A percentile compares a stretch with the other conserved stretches of the same genome.
phyloP scores from a whole-genome alignment of 2,113 vertebrate genomes.

The Acrocephalus kingi region DNA sequence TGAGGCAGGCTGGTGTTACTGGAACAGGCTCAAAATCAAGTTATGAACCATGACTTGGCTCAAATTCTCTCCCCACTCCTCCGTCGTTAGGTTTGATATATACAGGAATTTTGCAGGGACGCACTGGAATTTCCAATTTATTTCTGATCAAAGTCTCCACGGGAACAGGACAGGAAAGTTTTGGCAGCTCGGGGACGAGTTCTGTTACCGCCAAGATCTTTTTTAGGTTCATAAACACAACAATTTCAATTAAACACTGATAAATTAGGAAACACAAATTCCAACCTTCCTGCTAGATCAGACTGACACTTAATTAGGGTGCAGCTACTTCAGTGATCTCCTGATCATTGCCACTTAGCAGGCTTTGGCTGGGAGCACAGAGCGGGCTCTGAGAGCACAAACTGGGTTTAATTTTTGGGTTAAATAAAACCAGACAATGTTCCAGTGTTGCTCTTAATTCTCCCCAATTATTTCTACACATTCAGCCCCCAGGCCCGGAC shows the following conservation, averaged over 20 bases:
- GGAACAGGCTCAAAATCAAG: constrained; percentile 39
- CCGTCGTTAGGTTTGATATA: constrained; percentile 35
- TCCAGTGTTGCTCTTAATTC: constrained; percentile 11
- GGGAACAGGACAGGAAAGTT: background rate
- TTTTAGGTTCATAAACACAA: background rate
- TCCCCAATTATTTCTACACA: background rate
- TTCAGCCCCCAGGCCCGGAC: background rate
- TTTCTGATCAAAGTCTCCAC: background rate
- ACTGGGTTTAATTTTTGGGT: background rate
- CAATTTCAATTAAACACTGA: background rate
- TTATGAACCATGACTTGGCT: constrained; percentile 45
- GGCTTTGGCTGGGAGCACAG: background rate
- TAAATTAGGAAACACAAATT: background rate
- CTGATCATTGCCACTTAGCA: background rate
- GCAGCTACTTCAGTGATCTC: background rate
- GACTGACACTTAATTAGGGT: constrained; percentile 10
- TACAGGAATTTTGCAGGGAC: background rate
- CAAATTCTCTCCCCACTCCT: background rate
- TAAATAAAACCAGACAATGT: constrained; percentile 26
- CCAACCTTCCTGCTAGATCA: background rate
- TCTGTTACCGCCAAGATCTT: background rate
- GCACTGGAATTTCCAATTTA: background rate
- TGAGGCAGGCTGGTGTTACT: constrained; percentile 29
- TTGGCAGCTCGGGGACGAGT: background rate
- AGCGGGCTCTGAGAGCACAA: background rate